Evolutionary conservation across 2,888 invertebrate genomes (phyloP), one percentile per base, ranked within the genome.

Genomic region (Drosophila nigricruria): DNA sequence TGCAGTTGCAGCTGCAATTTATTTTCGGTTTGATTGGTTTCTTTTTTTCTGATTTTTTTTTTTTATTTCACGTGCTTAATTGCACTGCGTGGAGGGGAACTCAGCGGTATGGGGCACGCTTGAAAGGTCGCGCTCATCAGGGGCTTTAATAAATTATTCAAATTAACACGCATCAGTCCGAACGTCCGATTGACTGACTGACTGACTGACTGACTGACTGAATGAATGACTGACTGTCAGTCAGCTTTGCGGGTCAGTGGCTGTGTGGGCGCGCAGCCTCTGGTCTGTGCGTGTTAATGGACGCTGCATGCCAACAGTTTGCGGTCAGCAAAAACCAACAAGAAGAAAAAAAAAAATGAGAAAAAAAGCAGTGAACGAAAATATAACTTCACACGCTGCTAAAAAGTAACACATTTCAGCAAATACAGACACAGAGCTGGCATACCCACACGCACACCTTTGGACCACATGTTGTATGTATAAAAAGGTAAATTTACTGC

Each of bases 111-210:
- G 16, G 14, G 18, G 53, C 47, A 64, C 63, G 74, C 86, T 70
- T 83, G 83, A 82, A 86, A 89, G 79, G 83, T 78, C 75, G 81
- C 81, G 81, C 90, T 85, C 84, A 82, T 90, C 92, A 91, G 82
- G 81, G 82, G 77, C 82, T 84, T 87, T 90, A 91, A 89, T 91
- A 90, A 89, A 90, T 89, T 91, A 92, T 91, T 91, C 88, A 91
- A 92, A 92, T 91, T 91, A 92, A 91, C 91, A 90, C 88, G 77
- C 89, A 65, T 77, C 77, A 78, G 72, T 65, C 67, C 47, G 50
- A 49, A 60, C 34, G 36, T 49, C 62, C 27, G 65, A 34, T 76
- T 34, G 63, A 18, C 80, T 30, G 67, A 62, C 65, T 47, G 57
- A 42, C 42, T 20, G 40, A 34, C 34, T 14, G 32, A 9, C 8